phyloP scores from a whole-genome alignment of 2,888 invertebrate species.

The Andrena trimmerana region DNA sequence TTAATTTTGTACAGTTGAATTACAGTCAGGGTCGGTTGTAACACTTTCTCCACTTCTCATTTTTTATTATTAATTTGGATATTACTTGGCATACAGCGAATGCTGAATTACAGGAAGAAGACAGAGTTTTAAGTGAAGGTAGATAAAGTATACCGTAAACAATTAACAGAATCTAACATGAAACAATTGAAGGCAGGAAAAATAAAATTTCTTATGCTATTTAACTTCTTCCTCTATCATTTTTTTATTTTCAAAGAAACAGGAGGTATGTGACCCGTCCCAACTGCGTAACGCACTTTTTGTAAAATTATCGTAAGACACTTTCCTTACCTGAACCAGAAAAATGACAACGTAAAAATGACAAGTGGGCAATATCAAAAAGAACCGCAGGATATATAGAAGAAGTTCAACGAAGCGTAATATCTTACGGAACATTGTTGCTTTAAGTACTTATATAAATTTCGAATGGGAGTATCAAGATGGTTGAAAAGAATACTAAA shows the following conservation, averaged over 20 bases:
- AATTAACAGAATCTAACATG: too few relatives aligned
- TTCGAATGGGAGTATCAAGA: not conserved
- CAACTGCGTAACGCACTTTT: not conserved
- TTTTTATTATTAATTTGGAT: too few relatives aligned
- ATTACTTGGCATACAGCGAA: too few relatives aligned
- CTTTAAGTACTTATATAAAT: constrained; percentile 13
- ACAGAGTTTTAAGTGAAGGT: too few relatives aligned
- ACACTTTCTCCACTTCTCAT: too few relatives aligned
- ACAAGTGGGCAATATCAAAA: constrained; percentile 34
- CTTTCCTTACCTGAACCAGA: constrained; percentile 28
- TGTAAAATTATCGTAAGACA: constrained; percentile 7
- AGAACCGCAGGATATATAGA: constrained; percentile 26
- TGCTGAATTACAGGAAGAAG: too few relatives aligned
- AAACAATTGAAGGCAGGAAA: too few relatives aligned
- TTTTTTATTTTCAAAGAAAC: not conserved
- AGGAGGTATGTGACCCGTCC: not conserved
- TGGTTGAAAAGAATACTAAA: not conserved
- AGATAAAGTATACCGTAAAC: too few relatives aligned
- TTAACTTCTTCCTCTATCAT: not conserved
- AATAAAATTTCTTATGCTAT: not conserved
- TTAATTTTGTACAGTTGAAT: too few relatives aligned
- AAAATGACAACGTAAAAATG: constrained; percentile 44
- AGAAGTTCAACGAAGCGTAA: constrained; percentile 13
- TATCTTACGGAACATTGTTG: constrained; percentile 30
- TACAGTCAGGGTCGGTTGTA: too few relatives aligned